phyloP scores from a whole-genome alignment of 2,797 vertebrate species.

The Scolopax bukidnonensis region DNA sequence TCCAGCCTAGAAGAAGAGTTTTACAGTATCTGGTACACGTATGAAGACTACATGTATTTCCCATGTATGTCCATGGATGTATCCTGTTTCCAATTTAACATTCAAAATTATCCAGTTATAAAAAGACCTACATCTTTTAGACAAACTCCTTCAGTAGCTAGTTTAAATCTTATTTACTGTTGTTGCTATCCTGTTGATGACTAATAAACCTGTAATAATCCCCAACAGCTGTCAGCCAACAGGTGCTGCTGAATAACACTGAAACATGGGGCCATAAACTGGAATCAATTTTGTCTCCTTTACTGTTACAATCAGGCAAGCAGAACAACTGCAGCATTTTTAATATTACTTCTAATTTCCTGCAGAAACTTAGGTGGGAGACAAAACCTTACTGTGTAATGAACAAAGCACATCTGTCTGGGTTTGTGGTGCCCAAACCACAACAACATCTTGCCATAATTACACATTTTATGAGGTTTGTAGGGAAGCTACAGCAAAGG shows the following conservation, averaged over 20 bases:
- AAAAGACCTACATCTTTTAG: conserved; percentile 1
- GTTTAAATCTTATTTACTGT: conserved; percentile 59
- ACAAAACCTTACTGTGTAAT: conserved; percentile 8
- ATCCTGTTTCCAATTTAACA: not conserved
- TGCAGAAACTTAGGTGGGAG: conserved; percentile 49
- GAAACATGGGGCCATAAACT: conserved; percentile 5
- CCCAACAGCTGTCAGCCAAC: conserved; percentile 59
- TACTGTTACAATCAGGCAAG: not conserved
- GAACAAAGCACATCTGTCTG: conserved; percentile 6
- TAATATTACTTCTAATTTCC: conserved; percentile 62
- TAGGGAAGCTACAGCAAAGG: conserved; percentile 36
- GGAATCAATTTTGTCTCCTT: conserved; percentile 52
- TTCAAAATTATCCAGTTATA: conserved; percentile 15
- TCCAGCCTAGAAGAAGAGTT: not conserved
- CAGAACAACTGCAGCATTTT: conserved; percentile 50
- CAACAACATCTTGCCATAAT: not conserved
- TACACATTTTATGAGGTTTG: conserved; percentile 31
- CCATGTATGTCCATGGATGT: not conserved
- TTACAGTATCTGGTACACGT: not conserved
- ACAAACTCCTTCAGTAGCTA: not conserved
- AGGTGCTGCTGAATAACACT: conserved; percentile 28
- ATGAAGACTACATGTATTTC: not conserved
- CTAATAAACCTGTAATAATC: conserved; percentile 63
- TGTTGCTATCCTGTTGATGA: conserved; percentile 19
- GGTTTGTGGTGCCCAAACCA: not conserved